Base-by-base conservation (phyloP, 2,113 vertebrate genomes). In the Nerophis ophidion region DNA sequence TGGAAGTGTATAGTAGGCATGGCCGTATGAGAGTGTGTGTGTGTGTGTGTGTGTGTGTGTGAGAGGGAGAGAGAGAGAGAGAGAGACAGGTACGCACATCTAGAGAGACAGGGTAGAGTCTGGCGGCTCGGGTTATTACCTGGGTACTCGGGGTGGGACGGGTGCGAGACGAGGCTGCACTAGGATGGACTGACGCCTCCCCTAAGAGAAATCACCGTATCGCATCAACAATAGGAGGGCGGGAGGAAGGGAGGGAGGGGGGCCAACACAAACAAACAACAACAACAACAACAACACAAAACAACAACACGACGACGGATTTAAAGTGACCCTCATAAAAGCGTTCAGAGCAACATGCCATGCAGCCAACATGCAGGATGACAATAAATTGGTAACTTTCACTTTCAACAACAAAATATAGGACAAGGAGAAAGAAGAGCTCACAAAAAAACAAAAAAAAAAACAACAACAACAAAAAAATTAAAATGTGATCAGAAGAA, bases 181-280 rank as follows among this genome's bases (percentile, higher is more conserved):
- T 91, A 92, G 88, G 89, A 92, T 91, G 88, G 90, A 92, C 84
- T 90, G 90, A 86, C 90, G 90, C 88, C 90, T 89, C 88, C 90
- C 90, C 90, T 92, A 90, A 85, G 90, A 91, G 90, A 92, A 92
- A 92, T 90, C 90, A 92, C 90, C 90, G 89, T 90, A 91, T 91
- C 90, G 89, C 87, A 86, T 91, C 88, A 92, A 91, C 86, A 90
- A 72, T 71, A 68, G 62, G 68, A 66, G 66, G 40, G 44, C 14
- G 26, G 55, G 57, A 55, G 15, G 45, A 58, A 46, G 51, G 66
- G 65, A 60, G 56, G 48, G 59, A 61, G 44, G 56, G 55, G 57
- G 63, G 14, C 26, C 26, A 26, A 67, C 34, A 58, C 59, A 34
- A 44, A 58, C 59, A 34, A 44, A 61, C 56, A 74, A 75, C 61